These are phyloP conservation scores for Zygaena filipendulae DNA, from an alignment of 2,888 invertebrate genomes.

Conservation along the genomic window DNA sequence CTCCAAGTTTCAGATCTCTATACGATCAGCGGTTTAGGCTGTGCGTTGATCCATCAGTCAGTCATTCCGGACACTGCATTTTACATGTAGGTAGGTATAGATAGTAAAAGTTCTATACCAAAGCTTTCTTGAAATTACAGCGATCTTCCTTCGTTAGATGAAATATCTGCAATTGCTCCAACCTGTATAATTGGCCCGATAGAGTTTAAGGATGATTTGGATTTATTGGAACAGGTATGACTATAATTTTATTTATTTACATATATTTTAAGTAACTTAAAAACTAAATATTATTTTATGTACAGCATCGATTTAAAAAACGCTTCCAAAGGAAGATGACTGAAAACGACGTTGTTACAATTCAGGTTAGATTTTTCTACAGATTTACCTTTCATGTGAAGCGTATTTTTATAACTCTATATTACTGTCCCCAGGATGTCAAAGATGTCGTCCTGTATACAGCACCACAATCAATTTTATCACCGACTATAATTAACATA, in stretches of 20 bases:
- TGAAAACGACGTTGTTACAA: slow-evolving; percentile 50
- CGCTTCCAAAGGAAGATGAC: slow-evolving; percentile 48
- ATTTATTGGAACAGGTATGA: slow-evolving; percentile 55
- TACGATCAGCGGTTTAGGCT: too few relatives aligned
- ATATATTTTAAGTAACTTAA: too few relatives aligned
- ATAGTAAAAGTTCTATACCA: too few relatives aligned
- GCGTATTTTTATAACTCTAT: too few relatives aligned
- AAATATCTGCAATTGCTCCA: slow-evolving; percentile 38
- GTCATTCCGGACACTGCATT: too few relatives aligned
- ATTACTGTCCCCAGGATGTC: slow-evolving; percentile 50
- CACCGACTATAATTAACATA: slow-evolving; percentile 69
- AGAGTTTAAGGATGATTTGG: slow-evolving; percentile 63
- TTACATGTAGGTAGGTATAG: too few relatives aligned
- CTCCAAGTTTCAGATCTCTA: too few relatives aligned
- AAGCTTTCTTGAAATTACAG: too few relatives aligned
- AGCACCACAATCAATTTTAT: slow-evolving; percentile 60
- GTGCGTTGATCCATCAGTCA: too few relatives aligned
- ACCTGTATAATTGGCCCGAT: slow-evolving; percentile 53
- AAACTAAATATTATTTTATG: slow-evolving; percentile 4
- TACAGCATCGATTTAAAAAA: slow-evolving; percentile 49
- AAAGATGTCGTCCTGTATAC: slow-evolving; percentile 66
- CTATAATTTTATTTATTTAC: too few relatives aligned
- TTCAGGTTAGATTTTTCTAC: too few relatives aligned
- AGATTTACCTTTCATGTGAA: too few relatives aligned
- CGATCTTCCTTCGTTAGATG: slow-evolving; percentile 34